Conservation (phyloP, 2,113 vertebrate genomes). For the Toxostoma redivivum region DNA sequence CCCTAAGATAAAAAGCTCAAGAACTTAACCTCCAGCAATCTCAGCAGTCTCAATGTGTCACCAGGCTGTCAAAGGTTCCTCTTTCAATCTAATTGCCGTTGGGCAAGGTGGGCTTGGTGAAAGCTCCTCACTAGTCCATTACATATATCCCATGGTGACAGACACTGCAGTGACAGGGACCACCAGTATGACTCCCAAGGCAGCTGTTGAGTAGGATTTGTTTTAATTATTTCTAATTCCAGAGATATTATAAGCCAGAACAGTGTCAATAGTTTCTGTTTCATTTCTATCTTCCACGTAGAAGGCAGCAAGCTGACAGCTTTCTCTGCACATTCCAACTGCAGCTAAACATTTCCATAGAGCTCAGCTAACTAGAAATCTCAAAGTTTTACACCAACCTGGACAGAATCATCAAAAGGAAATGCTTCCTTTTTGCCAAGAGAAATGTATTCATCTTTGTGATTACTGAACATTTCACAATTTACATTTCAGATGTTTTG, state of each 20-base stretch:
- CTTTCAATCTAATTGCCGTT: conserved; percentile 60
- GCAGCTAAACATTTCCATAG: conserved; percentile 12
- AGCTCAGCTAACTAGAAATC: background rate
- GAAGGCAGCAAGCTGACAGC: conserved; percentile 45
- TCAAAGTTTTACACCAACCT: background rate
- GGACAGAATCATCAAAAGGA: background rate
- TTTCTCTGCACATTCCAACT: background rate
- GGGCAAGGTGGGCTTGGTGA: conserved; percentile 55
- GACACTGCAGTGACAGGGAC: conserved; percentile 74
- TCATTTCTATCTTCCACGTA: conserved; percentile 7
- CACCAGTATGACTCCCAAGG: conserved; percentile 83
- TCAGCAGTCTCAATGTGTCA: conserved; percentile 59
- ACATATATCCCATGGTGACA: conserved; percentile 64
- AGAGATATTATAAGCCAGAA: conserved; percentile 32
- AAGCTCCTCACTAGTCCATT: conserved; percentile 47
- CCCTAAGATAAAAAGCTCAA: conserved; percentile 74
- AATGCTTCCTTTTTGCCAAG: background rate
- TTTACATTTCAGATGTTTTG: conserved; percentile 51
- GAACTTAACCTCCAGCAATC: conserved; percentile 75
- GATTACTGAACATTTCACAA: conserved; percentile 7
- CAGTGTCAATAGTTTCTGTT: conserved; percentile 41
- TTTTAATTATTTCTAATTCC: conserved; percentile 76
- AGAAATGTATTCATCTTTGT: background rate
- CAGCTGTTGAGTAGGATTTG: conserved; percentile 73
- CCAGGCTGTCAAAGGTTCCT: conserved; percentile 61